Base-by-base conservation (phyloP, 1,140 invertebrate species). In the Spodoptera litura region DNA sequence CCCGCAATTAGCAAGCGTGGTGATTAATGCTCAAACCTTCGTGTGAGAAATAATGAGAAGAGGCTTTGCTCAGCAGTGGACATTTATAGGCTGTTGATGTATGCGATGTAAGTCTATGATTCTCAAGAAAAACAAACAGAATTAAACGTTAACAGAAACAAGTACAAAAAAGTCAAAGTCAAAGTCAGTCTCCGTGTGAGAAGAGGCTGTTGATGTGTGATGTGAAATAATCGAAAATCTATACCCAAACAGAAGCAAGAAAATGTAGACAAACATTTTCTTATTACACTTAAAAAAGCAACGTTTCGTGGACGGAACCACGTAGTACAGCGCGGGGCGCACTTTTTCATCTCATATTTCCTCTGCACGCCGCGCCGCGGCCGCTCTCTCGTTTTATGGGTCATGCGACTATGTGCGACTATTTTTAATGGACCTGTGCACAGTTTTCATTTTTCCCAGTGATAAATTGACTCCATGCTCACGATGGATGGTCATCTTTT, bases 341-440 rank as follows among this genome's bases (percentile, higher is more conserved):
- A 49, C n/a, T 91, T 90, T 89, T 87, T 83, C 87, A 84, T 86
- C 87, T 88, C 62, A 90, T 93, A 89, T 93, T 94, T 93, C 89
- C 85, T 92, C 89, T 93, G 86, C 89, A 91, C 90, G 86, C 88
- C 38, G 38, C 38, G 38, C 6, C 38, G 38, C 38, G 38, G 38
- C 38, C 86, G 89, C 88, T 87, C 88, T 87, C 90, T 87, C 89
- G 89, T 93, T 94, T 93, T 94, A 93, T 94, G 92, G 93, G 93
- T 94, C 93, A 94, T 92, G 87, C 90, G 89, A 92, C 90, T 92
- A 94, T 91, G 86, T 84, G 88, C 87, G 90, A 94, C 93, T 94
- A 94, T 93, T 94, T 94, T 94, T 94, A 94, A 93, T 92, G 92
- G 91, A 89, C 86, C 83, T 82, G 84, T 84, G 82, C 82, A 82